phyloP scores from a whole-genome alignment of 2,888 invertebrate species.

The Xestoiulus laeticollis region DNA sequence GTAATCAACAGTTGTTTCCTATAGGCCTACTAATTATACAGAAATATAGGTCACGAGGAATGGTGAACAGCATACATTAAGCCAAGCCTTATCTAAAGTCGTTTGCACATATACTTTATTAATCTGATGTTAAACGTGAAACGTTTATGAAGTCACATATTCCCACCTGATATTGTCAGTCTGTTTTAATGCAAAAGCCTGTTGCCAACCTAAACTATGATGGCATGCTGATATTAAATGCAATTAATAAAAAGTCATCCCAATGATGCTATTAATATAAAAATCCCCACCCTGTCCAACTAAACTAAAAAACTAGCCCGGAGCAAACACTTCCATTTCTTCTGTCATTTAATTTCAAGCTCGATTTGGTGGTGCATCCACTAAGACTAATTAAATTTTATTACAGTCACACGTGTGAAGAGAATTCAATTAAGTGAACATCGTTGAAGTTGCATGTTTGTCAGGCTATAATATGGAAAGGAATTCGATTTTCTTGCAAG shows the following conservation, averaged over 20 bases:
- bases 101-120: background rate
- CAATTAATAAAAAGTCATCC: too few relatives aligned
- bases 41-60: background rate
- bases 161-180: background rate
- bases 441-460: background rate
- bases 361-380: background rate
- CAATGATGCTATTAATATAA: too few relatives aligned
- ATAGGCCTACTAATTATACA: background rate
- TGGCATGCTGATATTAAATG: too few relatives aligned
- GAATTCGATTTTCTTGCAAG: background rate
- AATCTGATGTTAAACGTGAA: background rate
- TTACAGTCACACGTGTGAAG: constrained; percentile 33
- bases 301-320: too few relatives aligned
- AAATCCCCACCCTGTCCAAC: too few relatives aligned
- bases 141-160: background rate
- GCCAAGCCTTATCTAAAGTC: background rate
- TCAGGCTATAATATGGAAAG: background rate
- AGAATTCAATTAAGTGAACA: constrained; percentile 10
- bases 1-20: background rate
- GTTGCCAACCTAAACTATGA: background rate
- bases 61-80: background rate
- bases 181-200: background rate
- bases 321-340: background rate
- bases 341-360: background rate
- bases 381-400: constrained; percentile 21